These are phyloP conservation scores for Leptinotarsa tumamoca DNA, from an alignment of 2,888 invertebrate genomes.

Conservation along the genomic window DNA sequence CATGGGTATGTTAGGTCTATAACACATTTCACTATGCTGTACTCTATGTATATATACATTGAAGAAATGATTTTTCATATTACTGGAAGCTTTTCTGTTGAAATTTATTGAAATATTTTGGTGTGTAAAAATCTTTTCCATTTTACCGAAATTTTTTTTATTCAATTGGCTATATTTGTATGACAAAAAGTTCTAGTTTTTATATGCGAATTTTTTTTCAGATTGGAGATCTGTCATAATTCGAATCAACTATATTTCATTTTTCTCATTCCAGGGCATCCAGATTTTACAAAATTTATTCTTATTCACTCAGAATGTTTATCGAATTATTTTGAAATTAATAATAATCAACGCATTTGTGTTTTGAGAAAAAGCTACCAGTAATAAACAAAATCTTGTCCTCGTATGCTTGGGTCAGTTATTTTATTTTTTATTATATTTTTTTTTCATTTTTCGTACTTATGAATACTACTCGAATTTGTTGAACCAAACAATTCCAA, in stretches of 20 bases:
- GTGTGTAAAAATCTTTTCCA: too few relatives aligned
- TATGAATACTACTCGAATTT: neutral
- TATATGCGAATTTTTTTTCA: too few relatives aligned
- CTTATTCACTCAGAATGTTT: too few relatives aligned
- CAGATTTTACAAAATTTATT: too few relatives aligned
- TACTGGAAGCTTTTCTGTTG: neutral
- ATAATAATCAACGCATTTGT: too few relatives aligned
- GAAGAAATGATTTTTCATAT: neutral
- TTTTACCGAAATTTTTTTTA: too few relatives aligned
- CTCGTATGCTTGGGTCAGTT: neutral
- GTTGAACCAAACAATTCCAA: neutral
- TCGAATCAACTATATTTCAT: too few relatives aligned
- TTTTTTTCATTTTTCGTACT: neutral
- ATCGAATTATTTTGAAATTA: too few relatives aligned
- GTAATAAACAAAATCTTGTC: conserved; percentile 2
- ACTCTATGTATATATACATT: neutral
- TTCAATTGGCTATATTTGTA: too few relatives aligned
- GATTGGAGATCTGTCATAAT: too few relatives aligned
- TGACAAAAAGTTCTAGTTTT: too few relatives aligned
- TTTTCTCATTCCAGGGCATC: too few relatives aligned
- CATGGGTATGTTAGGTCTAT: conserved; percentile 60
- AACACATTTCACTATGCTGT: conserved; percentile 18
- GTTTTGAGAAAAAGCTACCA: neutral
- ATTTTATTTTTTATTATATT: neutral
- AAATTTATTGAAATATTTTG: neutral